phyloP scores from a whole-genome alignment of 2,888 invertebrate genomes.

The Dryobotodes eremita region DNA sequence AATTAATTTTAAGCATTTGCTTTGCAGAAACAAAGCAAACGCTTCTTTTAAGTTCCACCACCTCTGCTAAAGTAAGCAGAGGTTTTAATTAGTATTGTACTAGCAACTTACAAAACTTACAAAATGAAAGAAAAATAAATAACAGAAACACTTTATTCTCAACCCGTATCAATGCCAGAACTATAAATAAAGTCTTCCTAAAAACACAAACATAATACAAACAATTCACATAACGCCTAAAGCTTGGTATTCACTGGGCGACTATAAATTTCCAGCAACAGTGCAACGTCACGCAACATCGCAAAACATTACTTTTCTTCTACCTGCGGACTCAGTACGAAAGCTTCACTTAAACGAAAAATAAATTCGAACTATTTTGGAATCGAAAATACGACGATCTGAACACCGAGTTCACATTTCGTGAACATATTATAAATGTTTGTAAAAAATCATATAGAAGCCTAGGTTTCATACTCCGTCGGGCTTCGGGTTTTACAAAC shows the following conservation, averaged over 20 bases:
- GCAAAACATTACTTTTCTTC: not conserved
- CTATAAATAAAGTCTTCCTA: slow-evolving; percentile 34
- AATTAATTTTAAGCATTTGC: too few species aligned
- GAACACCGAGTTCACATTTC: too few species aligned
- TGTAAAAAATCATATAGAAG: too few species aligned
- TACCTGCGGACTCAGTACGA: not conserved
- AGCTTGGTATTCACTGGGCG: not conserved
- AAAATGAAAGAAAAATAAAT: slow-evolving; percentile 22
- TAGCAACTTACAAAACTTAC: not conserved
- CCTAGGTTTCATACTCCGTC: too few species aligned
- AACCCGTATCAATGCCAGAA: slow-evolving; percentile 32
- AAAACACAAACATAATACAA: slow-evolving; percentile 29
- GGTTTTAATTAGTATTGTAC: not conserved
- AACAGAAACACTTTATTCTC: slow-evolving; percentile 24
- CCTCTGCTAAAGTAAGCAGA: not conserved
- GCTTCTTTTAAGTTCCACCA: not conserved
- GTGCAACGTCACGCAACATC: not conserved
- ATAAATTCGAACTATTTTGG: too few species aligned
- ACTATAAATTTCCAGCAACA: not conserved
- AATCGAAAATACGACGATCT: too few species aligned
- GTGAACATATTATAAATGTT: too few species aligned
- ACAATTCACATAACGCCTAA: slow-evolving; percentile 31
- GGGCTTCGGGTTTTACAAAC: too few species aligned
- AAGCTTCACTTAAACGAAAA: not conserved
- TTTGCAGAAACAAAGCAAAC: not conserved